Percentiles rank a stretch among this genome's conserved stretches.
Conservation (phyloP, 2,888 invertebrate species). For the Latheticus oryzae region DNA sequence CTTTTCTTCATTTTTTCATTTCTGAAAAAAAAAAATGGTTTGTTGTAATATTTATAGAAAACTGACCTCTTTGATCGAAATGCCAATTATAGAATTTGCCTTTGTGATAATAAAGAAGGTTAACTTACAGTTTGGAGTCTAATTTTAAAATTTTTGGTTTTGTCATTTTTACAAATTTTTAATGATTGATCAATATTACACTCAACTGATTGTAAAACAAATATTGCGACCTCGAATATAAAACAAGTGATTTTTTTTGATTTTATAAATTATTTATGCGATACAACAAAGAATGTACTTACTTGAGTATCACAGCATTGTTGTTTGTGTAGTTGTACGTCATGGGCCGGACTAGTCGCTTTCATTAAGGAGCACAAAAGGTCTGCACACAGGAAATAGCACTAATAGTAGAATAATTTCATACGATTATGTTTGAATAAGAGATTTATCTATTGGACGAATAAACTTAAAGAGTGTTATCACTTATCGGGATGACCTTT, state of each 20-base stretch:
- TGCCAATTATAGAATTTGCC: not conserved
- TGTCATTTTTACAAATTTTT: slow-evolving; percentile 3
- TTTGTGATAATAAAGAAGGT: not conserved
- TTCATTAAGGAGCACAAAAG: slow-evolving; percentile 37
- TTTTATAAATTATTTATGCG: slow-evolving; percentile 23
- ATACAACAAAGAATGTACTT: slow-evolving; percentile 16
- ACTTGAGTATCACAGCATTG: slow-evolving; percentile 39
- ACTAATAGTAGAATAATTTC: slow-evolving; percentile 38
- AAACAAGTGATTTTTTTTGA: slow-evolving; percentile 4
- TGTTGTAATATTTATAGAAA: slow-evolving; percentile 1
- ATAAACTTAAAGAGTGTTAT: slow-evolving; percentile 44
- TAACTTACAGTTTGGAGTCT: slow-evolving; percentile 9
- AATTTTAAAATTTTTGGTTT: slow-evolving; percentile 6
- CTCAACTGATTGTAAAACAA: too few relatives aligned
- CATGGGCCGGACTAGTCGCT: slow-evolving; percentile 32
- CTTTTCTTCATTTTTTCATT: slow-evolving; percentile 51
- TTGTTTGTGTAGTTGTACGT: slow-evolving; percentile 28
- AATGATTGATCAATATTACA: too few relatives aligned
- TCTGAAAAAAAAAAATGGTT: too few relatives aligned
- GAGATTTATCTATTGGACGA: slow-evolving; percentile 43
- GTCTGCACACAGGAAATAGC: slow-evolving; percentile 33
- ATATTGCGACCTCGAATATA: slow-evolving; percentile 2
- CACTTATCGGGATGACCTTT: slow-evolving; percentile 47
- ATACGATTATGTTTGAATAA: slow-evolving; percentile 40
- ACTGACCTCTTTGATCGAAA: slow-evolving; percentile 1